Evolutionary conservation across 2,888 invertebrate genomes (phyloP), one percentile per base, ranked within the genome.

Genomic region (Augiades crinisus): DNA sequence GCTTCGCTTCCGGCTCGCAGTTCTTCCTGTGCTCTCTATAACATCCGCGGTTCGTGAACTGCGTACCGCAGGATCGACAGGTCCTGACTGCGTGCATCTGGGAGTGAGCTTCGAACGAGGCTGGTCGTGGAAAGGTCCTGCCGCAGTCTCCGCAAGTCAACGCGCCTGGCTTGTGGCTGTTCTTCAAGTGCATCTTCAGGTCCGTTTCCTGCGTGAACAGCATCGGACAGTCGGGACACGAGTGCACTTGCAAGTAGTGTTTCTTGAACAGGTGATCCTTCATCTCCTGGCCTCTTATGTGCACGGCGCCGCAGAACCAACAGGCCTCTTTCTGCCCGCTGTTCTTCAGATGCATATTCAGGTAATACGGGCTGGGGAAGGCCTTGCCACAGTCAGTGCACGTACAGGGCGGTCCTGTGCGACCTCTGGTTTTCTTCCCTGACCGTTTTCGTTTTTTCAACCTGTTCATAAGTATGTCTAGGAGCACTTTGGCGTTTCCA

Each of bases 51-150:
- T 84, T 88, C 0, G 83, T 74, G 56, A 87, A 89, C 53, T 88
- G 87, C 0, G 60, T 54, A 0, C 79, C 80, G 33, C 88, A 89
- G 0, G 69, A 59, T 0, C 88, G 59, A 37, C 88, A 88, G 0
- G 82, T 83, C 5, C 83, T 59, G 0, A 88, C 85, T 0, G 76
- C 68, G 45, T 89, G 88, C 86, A 87, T 86, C 53, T 81, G 83
- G 0, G 70, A 58, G 49, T 89, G 88, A 0, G 68, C 61, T 5
- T 85, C 86, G 34, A 80, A 80, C 0, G 86, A 76, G 0, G 70
- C 64, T 0, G 60, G 61, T 14, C 84, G 70, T 0, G 75, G 66
- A 44, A 88, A 89, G 0, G 66, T 69, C 1, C 85, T 58, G 0
- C 88, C 87, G 31, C 88, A 89, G 8, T 87, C 81, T 0, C 61